Evolutionary conservation across 2,797 vertebrate genomes (phyloP), one percentile per base, ranked within the genome.

Genomic region (Poecilia gillii): DNA sequence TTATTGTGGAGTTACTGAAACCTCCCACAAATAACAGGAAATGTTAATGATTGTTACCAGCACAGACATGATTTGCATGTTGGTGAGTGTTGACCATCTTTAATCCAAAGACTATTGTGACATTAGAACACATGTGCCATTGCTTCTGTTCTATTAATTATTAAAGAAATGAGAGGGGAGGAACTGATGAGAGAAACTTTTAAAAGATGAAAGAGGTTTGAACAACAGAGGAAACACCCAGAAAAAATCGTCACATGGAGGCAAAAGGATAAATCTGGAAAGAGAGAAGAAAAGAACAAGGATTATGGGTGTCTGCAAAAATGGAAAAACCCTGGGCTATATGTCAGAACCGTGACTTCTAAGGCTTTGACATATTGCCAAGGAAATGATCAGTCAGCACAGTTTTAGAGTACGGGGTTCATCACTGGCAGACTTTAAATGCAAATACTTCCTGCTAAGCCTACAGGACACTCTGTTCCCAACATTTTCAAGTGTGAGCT

Each of bases 331-430:
- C 90, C 75, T 78, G 74, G 91, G 92, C 90, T 73, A 85, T 75
- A 79, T 84, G 88, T 90, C 85, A 89, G 80, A 91, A 87, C 81
- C 71, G 5, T 28, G 84, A 89, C 86, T 91, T 90, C 88, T 87
- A 81, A 89, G 83, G 80, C 87, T 84, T 78, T 89, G 87, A 88
- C 89, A 90, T 78, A 86, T 85, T 85, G 77, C 81, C 71, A 62
- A 86, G 81, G 87, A 93, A 92, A 74, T 89, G 88, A 92, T 90
- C 90, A 91, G 92, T 94, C 92, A 91, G 89, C 91, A 89, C 75
- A 85, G 82, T 93, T 85, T 86, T 80, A 85, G 78, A 83, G 81
- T 46, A 39, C 74, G 77, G 81, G 55, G 62, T 77, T 90, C 89
- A 82, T 91, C 76, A 84, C 85, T 74, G 78, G 81, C 76, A 70